Evolutionary conservation across 2,113 vertebrate species (phyloP).

Genomic region (Centropristis striata): DNA sequence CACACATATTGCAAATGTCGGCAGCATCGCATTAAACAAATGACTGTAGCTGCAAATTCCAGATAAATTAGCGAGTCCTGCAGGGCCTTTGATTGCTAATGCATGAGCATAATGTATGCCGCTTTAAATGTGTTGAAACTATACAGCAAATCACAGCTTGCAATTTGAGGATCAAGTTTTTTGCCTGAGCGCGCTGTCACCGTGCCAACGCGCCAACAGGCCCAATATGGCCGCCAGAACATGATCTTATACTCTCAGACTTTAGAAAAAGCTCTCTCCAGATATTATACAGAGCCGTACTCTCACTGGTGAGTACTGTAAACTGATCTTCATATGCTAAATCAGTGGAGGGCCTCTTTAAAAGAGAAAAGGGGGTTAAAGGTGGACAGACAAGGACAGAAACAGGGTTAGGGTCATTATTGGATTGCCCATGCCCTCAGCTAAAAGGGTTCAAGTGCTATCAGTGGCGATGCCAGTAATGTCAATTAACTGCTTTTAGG

Average conservation of each 20-base stretch:
- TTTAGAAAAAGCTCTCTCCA: not conserved
- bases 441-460: conserved; percentile 51
- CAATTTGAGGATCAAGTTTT: not conserved
- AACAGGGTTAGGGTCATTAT: conserved; percentile 27
- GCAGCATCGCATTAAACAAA: not conserved
- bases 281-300: not conserved
- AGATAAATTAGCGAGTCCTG: not conserved
- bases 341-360: conserved; percentile 10
- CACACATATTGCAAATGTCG: not conserved
- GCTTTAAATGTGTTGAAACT: not conserved
- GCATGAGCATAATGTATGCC: too few species aligned
- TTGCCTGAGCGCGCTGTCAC: not conserved
- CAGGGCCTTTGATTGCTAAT: not conserved
- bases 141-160: not conserved
- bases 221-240: not conserved
- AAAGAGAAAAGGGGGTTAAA: conserved; percentile 15
- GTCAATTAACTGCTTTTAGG: conserved; percentile 51
- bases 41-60: not conserved
- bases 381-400: conserved; percentile 18
- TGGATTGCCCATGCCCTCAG: conserved; percentile 25
- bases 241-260: not conserved
- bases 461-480: conserved; percentile 3
- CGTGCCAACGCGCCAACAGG: not conserved
- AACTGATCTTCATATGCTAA: conserved; percentile 7
- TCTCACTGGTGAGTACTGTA: not conserved